A percentile compares a stretch with the other conserved stretches of the same genome.
These are phyloP conservation scores for Halictus quadricinctus DNA, from an alignment of 2,888 invertebrate genomes.

Conservation along the genomic window DNA sequence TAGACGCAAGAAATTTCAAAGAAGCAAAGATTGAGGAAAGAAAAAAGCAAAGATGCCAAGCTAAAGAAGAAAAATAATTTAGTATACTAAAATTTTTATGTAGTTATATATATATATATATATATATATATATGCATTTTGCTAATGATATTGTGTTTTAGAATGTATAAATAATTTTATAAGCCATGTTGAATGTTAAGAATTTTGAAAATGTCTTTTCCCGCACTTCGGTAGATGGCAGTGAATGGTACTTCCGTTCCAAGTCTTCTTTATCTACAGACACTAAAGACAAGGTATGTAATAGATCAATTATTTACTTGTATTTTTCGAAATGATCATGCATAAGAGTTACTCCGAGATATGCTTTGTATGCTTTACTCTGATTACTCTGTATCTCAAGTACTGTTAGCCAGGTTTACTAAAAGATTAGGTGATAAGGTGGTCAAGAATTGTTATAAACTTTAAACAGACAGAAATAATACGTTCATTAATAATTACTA, in stretches of 20 bases:
- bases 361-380: too few species aligned
- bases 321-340: too few species aligned
- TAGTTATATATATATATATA: background rate
- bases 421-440: too few species aligned
- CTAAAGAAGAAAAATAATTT: background rate
- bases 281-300: too few species aligned
- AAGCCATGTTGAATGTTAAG: background rate
- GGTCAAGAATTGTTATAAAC: too few species aligned
- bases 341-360: too few species aligned
- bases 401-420: too few species aligned
- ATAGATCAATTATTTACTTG: too few species aligned
- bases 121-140: background rate
- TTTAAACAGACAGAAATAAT: too few species aligned
- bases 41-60: slow-evolving; percentile 5
- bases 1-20: background rate
- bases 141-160: background rate
- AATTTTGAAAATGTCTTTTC: background rate
- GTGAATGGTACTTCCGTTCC: background rate
- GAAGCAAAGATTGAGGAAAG: background rate
- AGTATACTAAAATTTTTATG: background rate
- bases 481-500: too few species aligned
- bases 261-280: background rate
- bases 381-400: too few species aligned
- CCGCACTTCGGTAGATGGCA: background rate
- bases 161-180: background rate